Evolutionary conservation across 1,140 invertebrate species (phyloP).

Genomic region (Dreissena rostriformis): DNA sequence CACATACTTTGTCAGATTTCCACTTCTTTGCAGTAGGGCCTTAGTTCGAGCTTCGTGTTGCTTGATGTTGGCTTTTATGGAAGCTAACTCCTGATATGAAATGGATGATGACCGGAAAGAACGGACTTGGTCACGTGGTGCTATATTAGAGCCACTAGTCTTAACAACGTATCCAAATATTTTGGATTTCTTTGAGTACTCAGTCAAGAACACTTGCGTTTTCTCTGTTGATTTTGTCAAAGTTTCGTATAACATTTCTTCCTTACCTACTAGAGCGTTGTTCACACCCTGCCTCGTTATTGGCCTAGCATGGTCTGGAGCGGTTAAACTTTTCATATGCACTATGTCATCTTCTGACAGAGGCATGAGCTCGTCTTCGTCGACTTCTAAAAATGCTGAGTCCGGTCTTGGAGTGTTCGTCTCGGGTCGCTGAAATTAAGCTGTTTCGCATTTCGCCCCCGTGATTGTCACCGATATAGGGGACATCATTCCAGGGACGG

Average conservation of each 20-base stretch:
- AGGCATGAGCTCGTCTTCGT: conserved; percentile 16
- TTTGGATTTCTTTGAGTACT: conserved; percentile 44
- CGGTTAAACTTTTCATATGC: background rate
- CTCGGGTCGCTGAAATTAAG: background rate
- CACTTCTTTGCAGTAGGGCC: conserved; percentile 38
- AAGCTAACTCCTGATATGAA: conserved; percentile 37
- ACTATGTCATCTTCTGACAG: conserved; percentile 11
- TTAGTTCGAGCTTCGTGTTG: conserved; percentile 29
- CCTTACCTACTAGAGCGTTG: background rate
- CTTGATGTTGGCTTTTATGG: conserved; percentile 38
- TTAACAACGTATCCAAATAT: conserved; percentile 43
- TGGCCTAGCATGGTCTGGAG: background rate
- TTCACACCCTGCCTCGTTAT: background rate
- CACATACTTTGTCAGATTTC: conserved; percentile 32
- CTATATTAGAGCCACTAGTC: conserved; percentile 10
- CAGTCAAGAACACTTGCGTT: conserved; percentile 26
- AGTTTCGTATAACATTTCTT: background rate
- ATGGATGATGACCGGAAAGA: conserved; percentile 41
- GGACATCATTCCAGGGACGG: background rate
- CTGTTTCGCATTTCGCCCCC: background rate
- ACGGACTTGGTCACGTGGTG: conserved; percentile 6
- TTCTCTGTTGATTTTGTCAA: conserved; percentile 18
- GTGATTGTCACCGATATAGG: background rate
- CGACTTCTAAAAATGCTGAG: background rate
- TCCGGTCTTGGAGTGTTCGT: background rate